Base-by-base conservation (phyloP, 2,888 invertebrate genomes). In the Aleiodes alternator region DNA sequence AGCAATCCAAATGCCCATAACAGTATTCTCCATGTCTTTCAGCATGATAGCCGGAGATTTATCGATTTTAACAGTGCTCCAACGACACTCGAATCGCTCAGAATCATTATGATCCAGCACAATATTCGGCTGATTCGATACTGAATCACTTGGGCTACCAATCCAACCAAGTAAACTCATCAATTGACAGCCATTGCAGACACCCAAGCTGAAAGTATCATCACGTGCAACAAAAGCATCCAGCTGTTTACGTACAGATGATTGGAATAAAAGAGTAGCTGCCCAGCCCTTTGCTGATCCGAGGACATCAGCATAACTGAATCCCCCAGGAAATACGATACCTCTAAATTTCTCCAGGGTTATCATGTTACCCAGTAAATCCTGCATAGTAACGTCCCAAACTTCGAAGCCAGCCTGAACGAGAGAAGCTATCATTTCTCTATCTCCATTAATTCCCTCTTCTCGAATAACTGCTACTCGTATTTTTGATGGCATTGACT, bases 221-320 rank as follows among this genome's bases (percentile, higher is more conserved):
- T 91, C 86, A 12, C 96, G 92, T 51, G 91, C 90, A 12, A 90
- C 83, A 90, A 99, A 99, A 72, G 92, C 91, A 29, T 93, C 90
- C 82, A 99, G 95, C 87, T 98, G 96, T 0, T 92, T 90, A 78
- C 92, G 91, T n/a, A 98, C 88, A 2, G 91, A 91, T 9, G 93
- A 92, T 82, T 97, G 95, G 89, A 96, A 97, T 53, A 95, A 90
- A 57, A 98, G 94, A 80, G 96, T 95, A 0, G 97, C 98, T 0
- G 98, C 98, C 99, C 99, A 99, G 53, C 99, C 98, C 91, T 98
- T 98, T 0, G 97, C 98, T 0, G 98, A 98, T 5, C 99, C 99
- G 69, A 98, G 91, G 0, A 98, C 99, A 89, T 97, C 97, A 57
- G 98, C 98, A 90, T 98, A 99, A 90, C 98, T 98, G 90, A 99